These are phyloP conservation scores for Lithosia quadra DNA, from an alignment of 2,888 invertebrate genomes.

Conservation along the genomic window DNA sequence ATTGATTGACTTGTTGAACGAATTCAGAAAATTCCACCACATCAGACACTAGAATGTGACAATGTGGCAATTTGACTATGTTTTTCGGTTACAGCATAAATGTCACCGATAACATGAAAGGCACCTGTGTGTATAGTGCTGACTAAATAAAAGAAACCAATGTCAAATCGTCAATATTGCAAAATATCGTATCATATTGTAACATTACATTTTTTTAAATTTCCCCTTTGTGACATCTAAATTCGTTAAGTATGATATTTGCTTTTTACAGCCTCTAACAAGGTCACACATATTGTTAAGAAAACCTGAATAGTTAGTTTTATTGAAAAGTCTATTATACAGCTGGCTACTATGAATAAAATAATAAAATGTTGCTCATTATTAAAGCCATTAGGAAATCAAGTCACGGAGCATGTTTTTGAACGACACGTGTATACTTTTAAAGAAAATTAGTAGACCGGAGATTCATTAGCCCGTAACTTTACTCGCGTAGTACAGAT, in stretches of 20 bases:
- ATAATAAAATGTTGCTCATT: background rate
- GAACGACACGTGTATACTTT: background rate
- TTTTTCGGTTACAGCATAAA: conserved; percentile 1
- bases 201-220: conserved; percentile 50
- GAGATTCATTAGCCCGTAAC: background rate
- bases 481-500: background rate
- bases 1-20: background rate
- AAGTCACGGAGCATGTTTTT: background rate
- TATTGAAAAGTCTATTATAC: background rate
- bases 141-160: conserved; percentile 63
- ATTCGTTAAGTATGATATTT: background rate
- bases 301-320: conserved; percentile 3
- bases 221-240: background rate
- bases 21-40: background rate
- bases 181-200: conserved; percentile 62
- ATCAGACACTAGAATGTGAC: background rate
- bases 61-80: background rate
- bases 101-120: conserved; percentile 32
- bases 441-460: background rate
- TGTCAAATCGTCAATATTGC: conserved; percentile 52
- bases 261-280: background rate
- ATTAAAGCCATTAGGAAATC: background rate
- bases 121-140: conserved; percentile 55
- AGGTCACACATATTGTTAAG: background rate
- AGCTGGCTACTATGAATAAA: conserved; percentile 1